A percentile compares a stretch with the other conserved stretches of the same genome.
These are phyloP conservation scores for Bothrops jararaca DNA, from an alignment of 2,113 vertebrate genomes.

Conservation along the genomic window DNA sequence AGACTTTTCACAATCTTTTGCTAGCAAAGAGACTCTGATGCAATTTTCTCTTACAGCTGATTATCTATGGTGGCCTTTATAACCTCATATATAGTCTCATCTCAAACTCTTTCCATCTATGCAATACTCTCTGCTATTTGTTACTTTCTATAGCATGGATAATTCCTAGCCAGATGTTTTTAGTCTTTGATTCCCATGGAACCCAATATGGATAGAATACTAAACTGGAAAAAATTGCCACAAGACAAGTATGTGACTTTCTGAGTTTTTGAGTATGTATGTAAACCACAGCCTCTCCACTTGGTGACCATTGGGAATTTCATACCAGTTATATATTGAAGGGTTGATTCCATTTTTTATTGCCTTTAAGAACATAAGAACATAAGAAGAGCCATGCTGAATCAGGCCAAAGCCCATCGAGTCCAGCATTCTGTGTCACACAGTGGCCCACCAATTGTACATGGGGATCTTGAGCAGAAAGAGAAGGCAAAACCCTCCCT, in stretches of 20 bases:
- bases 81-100: neutral
- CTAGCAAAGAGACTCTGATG: neutral
- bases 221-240: neutral
- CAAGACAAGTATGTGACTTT: neutral
- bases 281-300: neutral
- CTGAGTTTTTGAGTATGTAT: neutral
- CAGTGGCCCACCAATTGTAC: no score
- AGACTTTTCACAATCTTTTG: neutral
- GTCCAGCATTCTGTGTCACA: no score
- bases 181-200: neutral
- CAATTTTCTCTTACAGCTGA: neutral
- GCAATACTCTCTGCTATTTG: neutral
- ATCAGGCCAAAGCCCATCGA: no score
- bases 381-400: no score
- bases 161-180: neutral
- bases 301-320: neutral
- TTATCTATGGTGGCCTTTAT: neutral
- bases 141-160: neutral
- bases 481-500: no score
- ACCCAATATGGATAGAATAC: neutral
- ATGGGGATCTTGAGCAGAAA: no score
- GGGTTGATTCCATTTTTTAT: neutral
- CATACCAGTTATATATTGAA: neutral
- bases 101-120: neutral
- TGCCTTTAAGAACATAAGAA: no score